Conservation (phyloP, 1,140 invertebrate species). For the Anastrepha obliqua region DNA sequence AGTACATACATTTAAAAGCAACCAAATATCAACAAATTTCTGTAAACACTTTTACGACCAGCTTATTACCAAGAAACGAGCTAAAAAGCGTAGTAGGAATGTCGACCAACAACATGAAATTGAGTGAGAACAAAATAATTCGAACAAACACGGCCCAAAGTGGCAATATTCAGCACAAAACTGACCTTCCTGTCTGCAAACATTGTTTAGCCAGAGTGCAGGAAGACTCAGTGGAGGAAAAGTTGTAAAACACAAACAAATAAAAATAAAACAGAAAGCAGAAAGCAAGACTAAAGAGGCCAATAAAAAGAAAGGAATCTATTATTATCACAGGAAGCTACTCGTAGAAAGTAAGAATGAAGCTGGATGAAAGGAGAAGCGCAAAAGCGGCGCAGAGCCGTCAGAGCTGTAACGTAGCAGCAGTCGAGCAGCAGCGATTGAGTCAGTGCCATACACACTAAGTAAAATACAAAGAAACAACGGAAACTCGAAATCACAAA, state of each 20-base stretch:
- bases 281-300: neutral
- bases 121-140: neutral
- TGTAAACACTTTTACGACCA: neutral
- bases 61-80: neutral
- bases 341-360: neutral
- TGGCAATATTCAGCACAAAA: neutral
- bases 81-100: neutral
- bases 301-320: neutral
- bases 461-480: neutral
- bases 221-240: neutral
- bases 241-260: neutral
- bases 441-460: neutral
- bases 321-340: neutral
- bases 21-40: neutral
- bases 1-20: neutral
- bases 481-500: neutral
- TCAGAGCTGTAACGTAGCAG: neutral
- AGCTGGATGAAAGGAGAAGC: neutral
- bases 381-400: neutral
- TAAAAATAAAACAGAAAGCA: neutral
- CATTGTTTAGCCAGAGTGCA: neutral
- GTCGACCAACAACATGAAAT: neutral
- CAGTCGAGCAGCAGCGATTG: neutral
- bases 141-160: neutral
- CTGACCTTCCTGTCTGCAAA: conserved; percentile 21